phyloP scores from a whole-genome alignment of 2,888 invertebrate species.

The Geophilus truncorum region DNA sequence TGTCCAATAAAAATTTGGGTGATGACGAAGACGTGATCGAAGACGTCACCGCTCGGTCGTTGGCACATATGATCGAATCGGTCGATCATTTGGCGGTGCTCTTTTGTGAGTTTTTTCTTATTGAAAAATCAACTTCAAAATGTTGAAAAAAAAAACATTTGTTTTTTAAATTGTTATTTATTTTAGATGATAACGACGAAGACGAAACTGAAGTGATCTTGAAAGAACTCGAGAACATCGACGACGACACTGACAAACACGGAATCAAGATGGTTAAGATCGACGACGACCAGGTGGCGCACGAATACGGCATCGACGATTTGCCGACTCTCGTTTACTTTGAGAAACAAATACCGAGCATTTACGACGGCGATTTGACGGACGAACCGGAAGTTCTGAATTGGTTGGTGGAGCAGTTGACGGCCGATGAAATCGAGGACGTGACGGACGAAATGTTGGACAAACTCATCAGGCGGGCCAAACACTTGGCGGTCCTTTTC shows the following conservation, averaged over 20 bases:
- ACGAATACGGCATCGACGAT: constrained; percentile 77
- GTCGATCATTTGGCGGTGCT: constrained; percentile 87
- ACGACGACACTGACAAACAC: constrained; percentile 86
- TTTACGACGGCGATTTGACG: constrained; percentile 90
- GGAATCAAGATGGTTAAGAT: constrained; percentile 92
- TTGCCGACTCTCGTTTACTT: constrained; percentile 85
- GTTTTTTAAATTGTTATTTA: neutral
- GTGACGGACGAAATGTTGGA: constrained; percentile 47
- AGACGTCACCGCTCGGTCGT: constrained; percentile 84
- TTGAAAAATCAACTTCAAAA: too few species aligned
- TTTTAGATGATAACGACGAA: constrained; percentile 80
- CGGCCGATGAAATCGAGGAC: constrained; percentile 48
- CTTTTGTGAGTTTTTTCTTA: constrained; percentile 66
- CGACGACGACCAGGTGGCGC: constrained; percentile 75
- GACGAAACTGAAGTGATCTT: constrained; percentile 81
- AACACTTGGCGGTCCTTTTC: constrained; percentile 48
- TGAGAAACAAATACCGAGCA: constrained; percentile 85
- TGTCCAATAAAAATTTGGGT: constrained; percentile 86
- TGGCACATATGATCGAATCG: constrained; percentile 79
- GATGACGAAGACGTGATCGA: constrained; percentile 85
- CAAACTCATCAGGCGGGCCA: constrained; percentile 45
- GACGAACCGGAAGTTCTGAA: constrained; percentile 91
- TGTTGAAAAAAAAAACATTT: too few species aligned
- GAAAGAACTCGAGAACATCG: constrained; percentile 83
- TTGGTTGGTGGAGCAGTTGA: constrained; percentile 82